Evolutionary conservation across 1,140 invertebrate species (phyloP).

Genomic region (Aplysia californica): DNA sequence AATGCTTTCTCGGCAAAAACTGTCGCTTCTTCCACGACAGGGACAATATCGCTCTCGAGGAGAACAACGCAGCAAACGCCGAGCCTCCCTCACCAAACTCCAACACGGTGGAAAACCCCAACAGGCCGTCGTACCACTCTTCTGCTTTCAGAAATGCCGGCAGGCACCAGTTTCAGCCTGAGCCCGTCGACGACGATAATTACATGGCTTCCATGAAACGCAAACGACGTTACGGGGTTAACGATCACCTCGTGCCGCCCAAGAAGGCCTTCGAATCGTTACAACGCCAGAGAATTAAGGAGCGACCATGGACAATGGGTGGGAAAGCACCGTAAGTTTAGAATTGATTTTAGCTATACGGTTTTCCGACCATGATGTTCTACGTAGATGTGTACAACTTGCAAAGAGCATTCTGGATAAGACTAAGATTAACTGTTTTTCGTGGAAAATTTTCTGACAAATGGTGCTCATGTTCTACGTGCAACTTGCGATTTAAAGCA

Average conservation of each 20-base stretch:
- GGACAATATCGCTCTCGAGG: constrained; percentile 8
- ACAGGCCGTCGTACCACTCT: constrained; percentile 24
- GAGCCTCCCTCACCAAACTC: not conserved
- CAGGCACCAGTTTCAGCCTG: constrained; percentile 11
- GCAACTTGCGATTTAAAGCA: too few species aligned
- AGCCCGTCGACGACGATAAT: constrained; percentile 53
- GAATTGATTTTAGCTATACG: too few species aligned
- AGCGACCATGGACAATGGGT: constrained; percentile 66
- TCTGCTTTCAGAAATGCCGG: constrained; percentile 9
- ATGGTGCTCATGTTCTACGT: too few species aligned
- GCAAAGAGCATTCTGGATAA: too few species aligned
- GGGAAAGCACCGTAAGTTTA: not conserved
- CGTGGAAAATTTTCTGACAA: too few species aligned
- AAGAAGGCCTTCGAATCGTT: constrained; percentile 88
- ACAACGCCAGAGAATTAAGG: constrained; percentile 72
- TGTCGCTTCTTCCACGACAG: constrained; percentile 91
- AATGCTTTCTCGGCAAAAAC: constrained; percentile 90
- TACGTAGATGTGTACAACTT: too few species aligned
- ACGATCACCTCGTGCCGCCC: constrained; percentile 81
- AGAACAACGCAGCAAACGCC: not conserved
- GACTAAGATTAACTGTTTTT: too few species aligned
- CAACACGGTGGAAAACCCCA: not conserved
- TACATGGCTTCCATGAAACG: constrained; percentile 66
- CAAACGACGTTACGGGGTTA: constrained; percentile 83
- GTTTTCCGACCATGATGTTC: too few species aligned